Evolutionary conservation across 2,888 invertebrate genomes (phyloP), one percentile per base, ranked within the genome.

Genomic region (Pterostichus niger): DNA sequence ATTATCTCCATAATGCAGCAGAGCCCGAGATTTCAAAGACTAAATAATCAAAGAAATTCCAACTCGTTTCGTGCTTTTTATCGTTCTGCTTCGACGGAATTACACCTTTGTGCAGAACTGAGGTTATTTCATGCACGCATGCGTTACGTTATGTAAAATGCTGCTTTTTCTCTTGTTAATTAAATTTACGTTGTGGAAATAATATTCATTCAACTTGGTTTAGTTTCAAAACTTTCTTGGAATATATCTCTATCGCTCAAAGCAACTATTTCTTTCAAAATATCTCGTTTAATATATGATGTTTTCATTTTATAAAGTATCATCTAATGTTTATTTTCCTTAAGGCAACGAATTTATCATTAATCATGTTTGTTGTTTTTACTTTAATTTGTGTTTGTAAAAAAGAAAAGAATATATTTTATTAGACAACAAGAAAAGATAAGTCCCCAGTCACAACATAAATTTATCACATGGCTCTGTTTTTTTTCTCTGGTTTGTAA

Each of bases 21-120:
- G 31, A 13, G 49, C 73, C 10, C 9, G 49, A 76, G 24, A 17
- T 76, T 76, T 76, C 76, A 49, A 49, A 76, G 35, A 35, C 13
- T 76, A 31, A 76, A 76, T 76, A 76, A 76, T 54, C 76, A 54
- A 76, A 76, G 76, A 76, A 76, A 76, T 54, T 76, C 35, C 13
- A 33, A 31, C 61, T 61, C 61, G 61, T 31, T 61, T 33, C 61
- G n/a, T 61, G 40, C 54, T 76, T 76, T 73, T 76, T 76, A 52
- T 33, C 31, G 15, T 54, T 52, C 35, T 73, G 31, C 24, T 44
- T 73, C 46, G 73, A 46, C 9, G 73, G 46, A 46, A 46, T 73
- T 44, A 73, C 49, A 73, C 46, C 17, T 46, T 52, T 76, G 73
- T 76, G 76, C 52, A 33, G 24, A 71, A 13, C 54, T 31, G 54